Conservation (phyloP, 2,113 vertebrate species). For the Lasiurus cinereus region DNA sequence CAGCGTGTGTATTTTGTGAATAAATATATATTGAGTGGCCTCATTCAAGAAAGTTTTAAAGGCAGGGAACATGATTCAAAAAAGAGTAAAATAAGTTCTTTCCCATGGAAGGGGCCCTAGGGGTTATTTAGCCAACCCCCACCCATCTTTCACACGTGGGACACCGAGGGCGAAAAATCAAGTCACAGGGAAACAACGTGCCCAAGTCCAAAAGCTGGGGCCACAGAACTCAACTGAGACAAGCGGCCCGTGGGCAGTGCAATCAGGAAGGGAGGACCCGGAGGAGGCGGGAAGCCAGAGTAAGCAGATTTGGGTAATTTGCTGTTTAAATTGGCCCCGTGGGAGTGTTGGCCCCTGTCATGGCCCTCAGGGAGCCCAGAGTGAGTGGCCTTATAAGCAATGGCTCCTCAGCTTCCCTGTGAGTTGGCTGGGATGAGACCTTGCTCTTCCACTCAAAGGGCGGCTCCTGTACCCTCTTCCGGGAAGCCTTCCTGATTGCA, state of each 20-base stretch:
- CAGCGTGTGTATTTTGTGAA: background rate
- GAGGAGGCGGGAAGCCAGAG: background rate
- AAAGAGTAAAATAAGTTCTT: background rate
- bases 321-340: background rate
- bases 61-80: background rate
- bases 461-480: background rate
- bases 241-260: background rate
- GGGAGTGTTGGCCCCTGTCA: too few relatives aligned
- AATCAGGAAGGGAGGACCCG: background rate
- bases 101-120: background rate
- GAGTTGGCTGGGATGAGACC: background rate
- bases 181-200: background rate
- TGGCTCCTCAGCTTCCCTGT: background rate
- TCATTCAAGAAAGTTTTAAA: conserved; percentile 29
- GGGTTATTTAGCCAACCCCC: background rate
- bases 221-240: background rate
- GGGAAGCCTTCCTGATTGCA: conserved; percentile 11
- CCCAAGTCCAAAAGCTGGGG: background rate
- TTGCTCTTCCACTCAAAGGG: background rate
- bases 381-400: background rate
- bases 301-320: background rate
- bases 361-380: rapidly evolving
- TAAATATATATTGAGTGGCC: background rate
- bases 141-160: background rate
- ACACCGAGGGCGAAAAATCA: background rate